Evolutionary conservation across 2,888 invertebrate species (phyloP), one percentile per base, ranked within the genome.

Genomic region (Altica lythri): DNA sequence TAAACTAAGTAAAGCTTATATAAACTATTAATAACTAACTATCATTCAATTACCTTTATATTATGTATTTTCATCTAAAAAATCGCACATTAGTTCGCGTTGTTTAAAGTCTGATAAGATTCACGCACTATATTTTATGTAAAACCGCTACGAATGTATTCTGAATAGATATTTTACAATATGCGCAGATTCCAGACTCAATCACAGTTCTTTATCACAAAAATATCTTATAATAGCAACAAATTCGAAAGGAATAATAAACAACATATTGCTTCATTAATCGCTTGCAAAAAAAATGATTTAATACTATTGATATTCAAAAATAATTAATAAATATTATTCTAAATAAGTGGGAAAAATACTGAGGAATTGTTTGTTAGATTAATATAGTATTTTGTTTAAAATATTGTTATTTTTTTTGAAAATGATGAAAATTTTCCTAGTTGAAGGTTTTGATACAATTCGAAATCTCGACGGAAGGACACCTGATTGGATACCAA

Each of bases 181-280:
- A 32, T 49, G 49, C 49, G 49, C 49, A 49, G 19, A 48, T 30
- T 35, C 35, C 1, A 44, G 27, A 27, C n/a, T 34, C 34, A 30
- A 30, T 30, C 35, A 12, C 12, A 14, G 32, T 12, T 6, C 14
- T 35, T 46, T 27, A 35, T 25, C 37, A 35, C 16, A 4, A 25
- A 27, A 35, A 37, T 37, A 46, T 46, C 35, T 35, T 46, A 18
- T 45, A 32, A 34, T 29, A 9, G 27, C 37, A 38, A 49, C 32
- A 14, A 32, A 32, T 49, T 42, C 22, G 37, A 40, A 22, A 40
- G 40, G 40, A 49, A 49, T 40, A 49, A 40, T 49, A 18, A 38
- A 38, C 6, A 6, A 6, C 22, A 17, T 38, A 22, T 40, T 40
- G 40, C 25, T 14, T 35, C 8, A 25, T 25, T 34, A 9, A 17